Conservation (phyloP, 2,797 vertebrate genomes). For the Carapus acus region DNA sequence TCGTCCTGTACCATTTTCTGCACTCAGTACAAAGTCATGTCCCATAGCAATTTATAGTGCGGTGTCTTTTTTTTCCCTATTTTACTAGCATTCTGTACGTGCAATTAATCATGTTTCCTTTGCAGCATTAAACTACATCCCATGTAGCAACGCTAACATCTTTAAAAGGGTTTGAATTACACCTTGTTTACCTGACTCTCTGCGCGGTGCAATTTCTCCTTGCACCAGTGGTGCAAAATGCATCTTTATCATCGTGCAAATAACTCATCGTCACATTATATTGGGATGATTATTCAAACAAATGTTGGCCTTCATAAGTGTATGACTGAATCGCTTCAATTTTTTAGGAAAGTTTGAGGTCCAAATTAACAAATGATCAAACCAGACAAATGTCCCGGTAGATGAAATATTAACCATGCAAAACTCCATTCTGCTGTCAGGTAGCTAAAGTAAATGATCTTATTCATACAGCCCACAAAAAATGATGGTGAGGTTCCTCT, state of each 20-base stretch:
- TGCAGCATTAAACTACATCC: slow-evolving; percentile 5
- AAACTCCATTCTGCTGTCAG: background rate
- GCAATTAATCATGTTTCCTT: slow-evolving; percentile 14
- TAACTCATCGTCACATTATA: too few relatives aligned
- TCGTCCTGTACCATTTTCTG: slow-evolving; percentile 16
- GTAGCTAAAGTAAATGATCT: background rate
- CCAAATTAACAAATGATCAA: too few relatives aligned
- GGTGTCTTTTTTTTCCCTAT: slow-evolving; percentile 28
- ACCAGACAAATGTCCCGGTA: too few relatives aligned
- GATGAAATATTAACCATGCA: too few relatives aligned
- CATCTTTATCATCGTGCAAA: too few relatives aligned
- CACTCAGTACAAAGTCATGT: slow-evolving; percentile 22
- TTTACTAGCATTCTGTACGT: slow-evolving; percentile 27
- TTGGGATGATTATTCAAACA: too few relatives aligned
- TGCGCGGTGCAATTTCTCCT: background rate
- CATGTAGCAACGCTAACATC: slow-evolving; percentile 1
- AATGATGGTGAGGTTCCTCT: background rate
- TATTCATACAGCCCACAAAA: background rate
- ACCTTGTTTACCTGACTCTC: slow-evolving; percentile 15
- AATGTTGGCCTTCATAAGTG: too few relatives aligned
- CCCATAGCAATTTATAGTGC: slow-evolving; percentile 33
- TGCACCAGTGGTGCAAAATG: background rate
- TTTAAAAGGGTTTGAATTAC: slow-evolving; percentile 3
- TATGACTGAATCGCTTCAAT: too few relatives aligned
- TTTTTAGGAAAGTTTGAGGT: too few relatives aligned